Conservation (phyloP, 2,113 vertebrate species). For the Ammodramus savannarum region DNA sequence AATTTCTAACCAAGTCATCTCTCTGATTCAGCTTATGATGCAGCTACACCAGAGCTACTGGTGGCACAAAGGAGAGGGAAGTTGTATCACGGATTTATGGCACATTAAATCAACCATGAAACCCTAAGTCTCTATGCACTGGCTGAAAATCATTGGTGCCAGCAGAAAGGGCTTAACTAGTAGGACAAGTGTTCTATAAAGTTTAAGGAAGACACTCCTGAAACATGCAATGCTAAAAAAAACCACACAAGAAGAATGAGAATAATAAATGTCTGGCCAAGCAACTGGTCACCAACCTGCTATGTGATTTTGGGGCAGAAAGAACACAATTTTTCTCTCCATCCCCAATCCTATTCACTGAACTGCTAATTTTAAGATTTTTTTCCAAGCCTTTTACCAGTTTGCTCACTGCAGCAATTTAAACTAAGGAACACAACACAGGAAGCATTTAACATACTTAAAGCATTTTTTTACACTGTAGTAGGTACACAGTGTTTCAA, state of each 20-base stretch:
- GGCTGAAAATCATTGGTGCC: background rate
- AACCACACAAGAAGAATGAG: background rate
- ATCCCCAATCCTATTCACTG: background rate
- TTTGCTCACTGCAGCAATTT: background rate
- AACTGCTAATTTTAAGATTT: background rate
- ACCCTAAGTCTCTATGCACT: background rate
- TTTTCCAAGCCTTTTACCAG: background rate
- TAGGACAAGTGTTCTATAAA: background rate
- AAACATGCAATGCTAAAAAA: background rate
- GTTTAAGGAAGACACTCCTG: background rate
- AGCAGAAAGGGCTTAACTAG: background rate
- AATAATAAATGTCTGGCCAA: background rate
- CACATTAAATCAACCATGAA: background rate
- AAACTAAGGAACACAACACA: background rate
- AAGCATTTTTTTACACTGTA: background rate
- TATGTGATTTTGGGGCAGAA: background rate
- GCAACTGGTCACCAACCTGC: background rate
- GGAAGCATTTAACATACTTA: background rate
- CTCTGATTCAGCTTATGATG: background rate
- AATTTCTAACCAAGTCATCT: background rate
- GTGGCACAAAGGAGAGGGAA: background rate
- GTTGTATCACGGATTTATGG: background rate
- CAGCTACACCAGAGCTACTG: background rate
- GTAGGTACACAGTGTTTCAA: rapidly evolving
- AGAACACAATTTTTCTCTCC: background rate